Conservation (phyloP, 2,888 invertebrate species). For the Xestia sexstrigata region DNA sequence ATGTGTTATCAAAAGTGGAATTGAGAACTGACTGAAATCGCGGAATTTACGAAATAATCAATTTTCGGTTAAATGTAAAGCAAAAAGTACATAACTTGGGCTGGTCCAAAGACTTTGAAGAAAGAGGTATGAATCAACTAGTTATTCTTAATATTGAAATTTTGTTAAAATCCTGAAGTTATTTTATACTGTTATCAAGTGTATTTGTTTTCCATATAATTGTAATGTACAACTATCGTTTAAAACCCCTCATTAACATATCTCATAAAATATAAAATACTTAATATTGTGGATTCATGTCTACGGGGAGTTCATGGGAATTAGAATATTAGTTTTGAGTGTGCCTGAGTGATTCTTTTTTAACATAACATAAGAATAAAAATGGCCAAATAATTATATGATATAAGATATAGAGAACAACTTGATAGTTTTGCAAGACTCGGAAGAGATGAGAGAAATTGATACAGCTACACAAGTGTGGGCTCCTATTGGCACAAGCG, state of each 20-base stretch:
- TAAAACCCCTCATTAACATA: slow-evolving; percentile 35
- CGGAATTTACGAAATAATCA: slow-evolving; percentile 4
- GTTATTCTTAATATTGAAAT: slow-evolving; percentile 35
- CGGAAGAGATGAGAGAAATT: slow-evolving; percentile 31
- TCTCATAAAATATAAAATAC: slow-evolving; percentile 25
- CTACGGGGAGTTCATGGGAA: slow-evolving; percentile 28
- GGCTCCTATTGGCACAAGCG: slow-evolving; percentile 64
- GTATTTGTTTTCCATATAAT: slow-evolving; percentile 43
- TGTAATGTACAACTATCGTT: slow-evolving; percentile 50
- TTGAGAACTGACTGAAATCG: slow-evolving; percentile 34
- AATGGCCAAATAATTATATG: slow-evolving; percentile 65
- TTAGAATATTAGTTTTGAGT: slow-evolving; percentile 45
- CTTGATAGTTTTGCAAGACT: slow-evolving; percentile 29
- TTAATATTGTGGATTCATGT: slow-evolving; percentile 28
- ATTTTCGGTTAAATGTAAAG: slow-evolving; percentile 16
- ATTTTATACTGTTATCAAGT: slow-evolving; percentile 42
- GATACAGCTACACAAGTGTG: slow-evolving; percentile 55
- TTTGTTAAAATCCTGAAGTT: slow-evolving; percentile 38
- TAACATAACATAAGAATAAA: slow-evolving; percentile 52
- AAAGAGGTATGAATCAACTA: slow-evolving; percentile 51
- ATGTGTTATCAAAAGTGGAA: slow-evolving; percentile 26
- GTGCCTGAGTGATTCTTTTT: slow-evolving; percentile 52
- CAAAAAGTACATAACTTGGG: slow-evolving; percentile 40
- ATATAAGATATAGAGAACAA: slow-evolving; percentile 34
- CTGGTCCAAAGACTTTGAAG: slow-evolving; percentile 62